phyloP scores from a whole-genome alignment of 2,113 vertebrate species.

The Vanacampus margaritifer region DNA sequence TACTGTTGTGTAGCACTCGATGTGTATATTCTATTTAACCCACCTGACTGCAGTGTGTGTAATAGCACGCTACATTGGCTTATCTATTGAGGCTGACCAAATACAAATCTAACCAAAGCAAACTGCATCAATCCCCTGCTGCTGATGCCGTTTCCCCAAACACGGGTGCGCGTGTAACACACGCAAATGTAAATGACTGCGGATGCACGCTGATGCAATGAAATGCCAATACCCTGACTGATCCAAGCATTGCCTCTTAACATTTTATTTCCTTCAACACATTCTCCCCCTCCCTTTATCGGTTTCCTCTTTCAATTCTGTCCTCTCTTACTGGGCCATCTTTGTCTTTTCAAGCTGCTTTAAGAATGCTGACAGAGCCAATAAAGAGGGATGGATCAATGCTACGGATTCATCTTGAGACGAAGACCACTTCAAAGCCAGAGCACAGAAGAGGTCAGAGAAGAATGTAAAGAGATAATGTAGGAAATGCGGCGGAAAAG shows the following conservation, averaged over 20 bases:
- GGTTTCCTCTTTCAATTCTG: constrained; percentile 28
- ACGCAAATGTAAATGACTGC: constrained; percentile 6
- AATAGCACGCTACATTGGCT: constrained; percentile 51
- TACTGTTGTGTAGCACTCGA: constrained; percentile 15
- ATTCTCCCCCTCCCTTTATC: not conserved
- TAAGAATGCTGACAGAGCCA: constrained; percentile 47
- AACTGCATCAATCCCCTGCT: constrained; percentile 44
- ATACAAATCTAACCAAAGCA: constrained; percentile 38
- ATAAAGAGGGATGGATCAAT: constrained; percentile 42
- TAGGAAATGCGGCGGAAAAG: not conserved
- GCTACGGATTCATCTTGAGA: constrained; percentile 38
- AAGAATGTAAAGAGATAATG: constrained; percentile 4
- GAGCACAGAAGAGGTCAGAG: constrained; percentile 23
- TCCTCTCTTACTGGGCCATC: not conserved
- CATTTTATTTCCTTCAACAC: constrained; percentile 14
- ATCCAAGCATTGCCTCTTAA: constrained; percentile 27
- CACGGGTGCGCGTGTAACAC: constrained; percentile 18
- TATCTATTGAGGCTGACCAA: constrained; percentile 34
- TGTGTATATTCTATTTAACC: constrained; percentile 42
- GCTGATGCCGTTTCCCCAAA: constrained; percentile 29
- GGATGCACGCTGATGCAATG: constrained; percentile 57
- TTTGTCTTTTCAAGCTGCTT: constrained; percentile 14
- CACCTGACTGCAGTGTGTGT: constrained; percentile 37
- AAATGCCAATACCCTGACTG: constrained; percentile 39
- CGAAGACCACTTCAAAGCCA: constrained; percentile 44